These are phyloP conservation scores for Myathropa florea DNA, from an alignment of 2,888 invertebrate genomes.

Conservation along the genomic window DNA sequence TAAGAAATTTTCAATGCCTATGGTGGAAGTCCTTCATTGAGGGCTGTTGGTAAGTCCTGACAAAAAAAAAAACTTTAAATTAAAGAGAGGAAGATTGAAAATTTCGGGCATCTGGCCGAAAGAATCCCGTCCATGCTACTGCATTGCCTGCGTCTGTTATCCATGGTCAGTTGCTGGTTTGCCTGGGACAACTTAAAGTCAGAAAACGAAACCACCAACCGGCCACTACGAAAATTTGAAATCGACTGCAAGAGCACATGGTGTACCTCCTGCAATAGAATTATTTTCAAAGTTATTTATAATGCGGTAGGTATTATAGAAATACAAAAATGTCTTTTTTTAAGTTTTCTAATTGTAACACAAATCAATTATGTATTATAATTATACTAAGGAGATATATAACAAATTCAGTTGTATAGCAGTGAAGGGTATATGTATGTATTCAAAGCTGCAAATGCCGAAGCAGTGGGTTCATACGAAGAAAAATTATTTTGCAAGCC, in stretches of 20 bases:
- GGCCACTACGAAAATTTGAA: background rate
- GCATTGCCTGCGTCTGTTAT: background rate
- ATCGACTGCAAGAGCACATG: background rate
- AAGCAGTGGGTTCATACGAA: no score
- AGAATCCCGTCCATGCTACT: background rate
- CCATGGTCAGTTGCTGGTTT: background rate
- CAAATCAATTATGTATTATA: no score
- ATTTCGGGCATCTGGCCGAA: background rate
- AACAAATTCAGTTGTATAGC: no score
- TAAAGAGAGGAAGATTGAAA: background rate
- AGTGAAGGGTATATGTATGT: no score
- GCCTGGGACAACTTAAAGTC: background rate
- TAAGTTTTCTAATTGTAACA: no score
- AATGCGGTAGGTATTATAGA: background rate
- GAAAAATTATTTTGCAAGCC: no score
- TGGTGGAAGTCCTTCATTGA: background rate
- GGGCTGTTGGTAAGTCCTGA: background rate
- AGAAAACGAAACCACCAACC: background rate
- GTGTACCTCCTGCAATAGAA: background rate
- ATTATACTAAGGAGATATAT: no score
- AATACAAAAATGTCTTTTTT: no score
- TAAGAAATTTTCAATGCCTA: background rate
- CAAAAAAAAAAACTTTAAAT: background rate
- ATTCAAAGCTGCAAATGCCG: no score
- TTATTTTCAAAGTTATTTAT: background rate